A percentile compares a stretch with the other conserved stretches of the same genome.
Evolutionary conservation across 1,140 invertebrate genomes (phyloP).

Genomic region (Radopholus similis): DNA sequence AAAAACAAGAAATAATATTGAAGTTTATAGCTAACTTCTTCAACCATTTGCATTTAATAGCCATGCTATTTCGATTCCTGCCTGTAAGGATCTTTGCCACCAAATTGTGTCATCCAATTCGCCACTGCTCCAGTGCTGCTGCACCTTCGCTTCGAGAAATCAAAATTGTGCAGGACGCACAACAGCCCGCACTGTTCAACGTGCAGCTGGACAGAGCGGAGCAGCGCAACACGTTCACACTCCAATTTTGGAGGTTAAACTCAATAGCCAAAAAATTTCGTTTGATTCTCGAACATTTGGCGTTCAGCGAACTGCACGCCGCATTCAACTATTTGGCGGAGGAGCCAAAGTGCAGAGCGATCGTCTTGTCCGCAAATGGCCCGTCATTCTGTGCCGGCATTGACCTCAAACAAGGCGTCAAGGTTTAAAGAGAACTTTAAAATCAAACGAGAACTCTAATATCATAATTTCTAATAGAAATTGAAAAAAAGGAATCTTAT

Average conservation of each 20-base stretch:
- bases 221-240: constrained; percentile 35
- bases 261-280: no score
- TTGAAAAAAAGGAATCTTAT: no score
- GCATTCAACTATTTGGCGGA: constrained; percentile 74
- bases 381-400: constrained; percentile 77
- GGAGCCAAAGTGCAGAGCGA: constrained; percentile 75
- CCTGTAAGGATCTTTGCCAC: no score
- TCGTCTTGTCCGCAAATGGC: constrained; percentile 78
- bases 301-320: constrained; percentile 70
- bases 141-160: constrained; percentile 6
- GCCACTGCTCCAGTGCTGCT: no score
- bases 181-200: constrained; percentile 22
- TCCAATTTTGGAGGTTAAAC: constrained; percentile 43
- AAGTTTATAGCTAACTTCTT: no score
- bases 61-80: no score
- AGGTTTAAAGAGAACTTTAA: constrained; percentile 1
- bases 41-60: no score
- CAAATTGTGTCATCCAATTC: no score
- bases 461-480: no score
- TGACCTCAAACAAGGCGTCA: constrained; percentile 41
- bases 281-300: not conserved
- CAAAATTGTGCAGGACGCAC: not conserved
- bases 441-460: not conserved
- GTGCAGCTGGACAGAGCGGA: constrained; percentile 42
- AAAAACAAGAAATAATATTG: no score